Percentiles rank a stretch among this genome's conserved stretches.
These are phyloP conservation scores for Salvelinus fontinalis DNA, from an alignment of 2,113 vertebrate species.

Conservation along the genomic window DNA sequence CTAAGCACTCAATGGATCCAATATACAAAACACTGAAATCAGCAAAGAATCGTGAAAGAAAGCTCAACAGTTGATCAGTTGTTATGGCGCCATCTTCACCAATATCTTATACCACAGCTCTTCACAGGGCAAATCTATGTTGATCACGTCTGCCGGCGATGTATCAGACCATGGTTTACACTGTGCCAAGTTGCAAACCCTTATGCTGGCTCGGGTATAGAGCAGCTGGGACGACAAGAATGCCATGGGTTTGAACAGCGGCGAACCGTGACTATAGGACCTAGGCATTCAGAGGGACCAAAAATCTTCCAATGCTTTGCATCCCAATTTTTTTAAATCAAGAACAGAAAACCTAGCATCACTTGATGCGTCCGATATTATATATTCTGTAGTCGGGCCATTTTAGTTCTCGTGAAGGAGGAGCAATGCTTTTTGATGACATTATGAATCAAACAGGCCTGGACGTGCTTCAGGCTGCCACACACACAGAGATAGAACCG, in stretches of 20 bases:
- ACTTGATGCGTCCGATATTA: constrained; percentile 30
- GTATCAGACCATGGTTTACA: constrained; percentile 31
- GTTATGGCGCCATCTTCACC: background rate
- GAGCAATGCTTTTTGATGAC: no score
- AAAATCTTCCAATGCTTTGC: no score
- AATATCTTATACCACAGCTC: background rate
- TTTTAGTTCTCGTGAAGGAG: no score
- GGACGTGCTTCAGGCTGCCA: no score
- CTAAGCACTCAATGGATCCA: background rate
- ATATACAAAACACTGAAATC: background rate
- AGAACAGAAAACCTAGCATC: no score
- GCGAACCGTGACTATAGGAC: no score
- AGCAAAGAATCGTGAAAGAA: background rate
- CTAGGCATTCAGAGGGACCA: no score
- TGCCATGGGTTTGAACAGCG: constrained; percentile 46
- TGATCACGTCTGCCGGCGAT: background rate
- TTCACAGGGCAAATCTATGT: background rate
- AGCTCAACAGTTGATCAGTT: background rate
- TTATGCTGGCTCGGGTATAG: background rate
- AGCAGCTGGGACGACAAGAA: constrained; percentile 56
- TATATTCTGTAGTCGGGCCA: no score
- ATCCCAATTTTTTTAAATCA: no score
- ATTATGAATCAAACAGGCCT: no score
- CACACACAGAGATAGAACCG: no score
- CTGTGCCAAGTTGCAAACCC: no score